A percentile compares a stretch with the other conserved stretches of the same genome.
Conservation (phyloP, 1,140 invertebrate genomes). For the Triops longicaudatus region DNA sequence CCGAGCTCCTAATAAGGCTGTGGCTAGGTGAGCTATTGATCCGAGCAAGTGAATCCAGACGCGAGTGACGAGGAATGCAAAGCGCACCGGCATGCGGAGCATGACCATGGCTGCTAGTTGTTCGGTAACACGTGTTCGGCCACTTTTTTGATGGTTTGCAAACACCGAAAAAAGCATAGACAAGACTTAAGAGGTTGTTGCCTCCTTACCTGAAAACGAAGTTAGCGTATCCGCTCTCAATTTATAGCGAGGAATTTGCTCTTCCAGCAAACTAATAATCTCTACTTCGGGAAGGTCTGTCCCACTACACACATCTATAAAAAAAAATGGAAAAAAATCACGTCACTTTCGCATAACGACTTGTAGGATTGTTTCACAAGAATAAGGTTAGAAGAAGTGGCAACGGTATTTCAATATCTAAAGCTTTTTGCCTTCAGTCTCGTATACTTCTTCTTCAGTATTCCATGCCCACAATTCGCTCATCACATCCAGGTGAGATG, state of each 20-base stretch:
- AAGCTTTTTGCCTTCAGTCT: slow-evolving; percentile 5
- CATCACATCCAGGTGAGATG: neutral
- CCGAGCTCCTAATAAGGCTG: neutral
- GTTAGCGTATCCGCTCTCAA: slow-evolving; percentile 87
- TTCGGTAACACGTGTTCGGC: neutral
- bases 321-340: slow-evolving; percentile 31
- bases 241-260: slow-evolving; percentile 89
- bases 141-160: neutral
- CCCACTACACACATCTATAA: slow-evolving; percentile 74
- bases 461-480: neutral
- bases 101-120: slow-evolving; percentile 1
- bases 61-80: slow-evolving; percentile 13
- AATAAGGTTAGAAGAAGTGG: slow-evolving; percentile 26
- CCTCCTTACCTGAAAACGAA: slow-evolving; percentile 71
- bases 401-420: slow-evolving; percentile 1
- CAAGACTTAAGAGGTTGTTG: neutral
- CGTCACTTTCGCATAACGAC: neutral
- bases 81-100: neutral
- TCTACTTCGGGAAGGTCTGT: slow-evolving; percentile 83
- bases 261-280: slow-evolving; percentile 86
- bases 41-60: neutral
- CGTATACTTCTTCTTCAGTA: neutral
- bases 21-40: neutral
- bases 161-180: neutral
- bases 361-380: neutral